Base-by-base conservation (phyloP, 2,113 vertebrate species). In the Nothobranchius kuhntae region DNA sequence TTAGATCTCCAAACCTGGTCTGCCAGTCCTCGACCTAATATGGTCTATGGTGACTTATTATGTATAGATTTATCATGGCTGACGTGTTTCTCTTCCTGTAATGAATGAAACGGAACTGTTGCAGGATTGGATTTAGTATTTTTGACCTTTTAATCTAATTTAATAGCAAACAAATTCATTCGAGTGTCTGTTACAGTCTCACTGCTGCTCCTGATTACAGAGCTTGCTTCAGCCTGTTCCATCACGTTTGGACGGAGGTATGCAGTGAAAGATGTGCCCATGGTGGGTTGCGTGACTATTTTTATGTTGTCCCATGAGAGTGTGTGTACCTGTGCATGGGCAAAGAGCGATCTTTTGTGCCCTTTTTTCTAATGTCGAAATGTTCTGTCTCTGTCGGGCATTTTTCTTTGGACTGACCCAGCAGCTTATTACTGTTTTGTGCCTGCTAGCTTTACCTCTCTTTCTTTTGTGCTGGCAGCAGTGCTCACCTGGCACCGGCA, bases 401-500 rank as follows among this genome's bases (percentile, higher is more conserved):
- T 65, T 69, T 74, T 71, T 76, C 58, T 54, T 48, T 35, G 30
- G 35, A 66, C 65, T 76, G 76, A 77, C 64, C 62, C 61, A 66
- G 59, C 73, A 76, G 54, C 55, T 30, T 35, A 75, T 82, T 80
- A 56, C 62, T 81, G 70, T 79, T 61, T 63, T 48, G 63, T 61
- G 44, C 35, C 45, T 55, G 53, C 73, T 80, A 61, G 66, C 65
- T 58, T 75, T 71, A 64, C 17, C 51, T 68, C 14, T 76, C 60
- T 53, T 70, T 71, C 54, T 48, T 52, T 38, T 65, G 83, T 60
- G 11, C 56, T 66, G 62, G 55, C 70, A 62, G 59, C 67, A n/a
- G 30, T 87, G 80, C 86, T 88, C 79, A 81, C 85, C 87, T 85
- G 86, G 64, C 72, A 68, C 55, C 73, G 67, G 79, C 44, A 65